Percentiles rank a stretch among this genome's conserved stretches.
Conservation (phyloP, 1,140 invertebrate species). For the Cherax quadricarinatus region DNA sequence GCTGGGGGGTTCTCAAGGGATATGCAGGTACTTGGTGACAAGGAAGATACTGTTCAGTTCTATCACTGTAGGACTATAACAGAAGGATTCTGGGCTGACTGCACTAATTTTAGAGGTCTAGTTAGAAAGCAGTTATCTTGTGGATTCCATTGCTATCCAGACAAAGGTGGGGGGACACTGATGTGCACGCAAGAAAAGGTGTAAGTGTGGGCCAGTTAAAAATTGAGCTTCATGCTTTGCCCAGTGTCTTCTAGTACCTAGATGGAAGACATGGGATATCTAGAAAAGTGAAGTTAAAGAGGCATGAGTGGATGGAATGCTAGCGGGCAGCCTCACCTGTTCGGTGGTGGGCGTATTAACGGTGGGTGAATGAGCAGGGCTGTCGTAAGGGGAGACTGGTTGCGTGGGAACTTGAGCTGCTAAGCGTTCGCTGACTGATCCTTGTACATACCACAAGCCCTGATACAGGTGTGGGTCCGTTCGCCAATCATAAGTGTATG, state of each 20-base stretch:
- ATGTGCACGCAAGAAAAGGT: constrained; percentile 55
- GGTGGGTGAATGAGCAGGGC: constrained; percentile 63
- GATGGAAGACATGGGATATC: constrained; percentile 38
- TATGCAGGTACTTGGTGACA: constrained; percentile 15
- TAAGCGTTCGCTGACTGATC: constrained; percentile 65
- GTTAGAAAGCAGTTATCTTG: constrained; percentile 31
- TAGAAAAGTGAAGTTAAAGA: constrained; percentile 45
- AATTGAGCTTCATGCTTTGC: constrained; percentile 63
- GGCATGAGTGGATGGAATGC: constrained; percentile 42
- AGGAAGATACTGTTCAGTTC: background rate
- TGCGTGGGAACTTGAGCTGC: constrained; percentile 71
- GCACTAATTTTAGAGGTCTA: background rate
- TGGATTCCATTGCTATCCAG: constrained; percentile 11
- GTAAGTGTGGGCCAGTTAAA: constrained; percentile 38
- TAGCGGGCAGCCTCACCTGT: constrained; percentile 60
- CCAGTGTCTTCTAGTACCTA: constrained; percentile 39
- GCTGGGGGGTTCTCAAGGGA: background rate
- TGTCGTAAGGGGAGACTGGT: constrained; percentile 72
- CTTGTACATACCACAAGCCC: constrained; percentile 67
- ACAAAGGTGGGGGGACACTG: constrained; percentile 12
- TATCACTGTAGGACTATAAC: background rate
- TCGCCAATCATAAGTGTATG: constrained; percentile 57
- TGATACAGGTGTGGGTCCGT: constrained; percentile 70
- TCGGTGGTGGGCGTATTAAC: constrained; percentile 33
- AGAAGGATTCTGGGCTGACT: constrained; percentile 5